Conservation (phyloP, 2,888 invertebrate species). For the Watsonalla binaria region DNA sequence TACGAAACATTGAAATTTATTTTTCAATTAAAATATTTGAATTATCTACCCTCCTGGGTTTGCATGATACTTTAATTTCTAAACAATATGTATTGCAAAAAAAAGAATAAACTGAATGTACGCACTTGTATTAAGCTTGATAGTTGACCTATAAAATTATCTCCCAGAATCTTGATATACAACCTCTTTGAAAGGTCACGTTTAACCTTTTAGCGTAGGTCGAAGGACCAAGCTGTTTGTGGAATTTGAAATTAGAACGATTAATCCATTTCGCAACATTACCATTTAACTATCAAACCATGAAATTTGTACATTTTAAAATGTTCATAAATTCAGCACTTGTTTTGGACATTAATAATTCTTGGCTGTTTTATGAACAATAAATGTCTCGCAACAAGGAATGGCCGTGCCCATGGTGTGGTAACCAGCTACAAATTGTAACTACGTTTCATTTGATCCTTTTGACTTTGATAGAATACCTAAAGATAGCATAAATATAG, state of each 20-base stretch:
- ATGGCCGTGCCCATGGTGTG: conserved; percentile 31
- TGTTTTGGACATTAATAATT: conserved; percentile 32
- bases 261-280: not conserved
- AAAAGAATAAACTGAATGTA: too few species aligned
- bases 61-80: too few species aligned
- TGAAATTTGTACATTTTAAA: not conserved
- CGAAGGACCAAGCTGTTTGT: not conserved
- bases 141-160: not conserved
- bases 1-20: not conserved
- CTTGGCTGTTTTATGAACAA: conserved; percentile 43
- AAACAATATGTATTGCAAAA: too few species aligned
- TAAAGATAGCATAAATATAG: conserved; percentile 13
- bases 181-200: not conserved
- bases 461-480: conserved; percentile 9
- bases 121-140: not conserved
- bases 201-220: not conserved
- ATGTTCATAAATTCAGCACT: conserved; percentile 20
- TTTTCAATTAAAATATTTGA: not conserved
- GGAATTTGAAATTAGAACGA: conserved; percentile 1
- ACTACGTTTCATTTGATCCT: too few species aligned
- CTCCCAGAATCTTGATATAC: not conserved
- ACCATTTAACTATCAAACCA: not conserved
- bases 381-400: conserved; percentile 42
- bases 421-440: conserved; percentile 10
- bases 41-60: not conserved